Base-by-base conservation (phyloP, 1,140 invertebrate species). In the Trachymyrmex septentrionalis region DNA sequence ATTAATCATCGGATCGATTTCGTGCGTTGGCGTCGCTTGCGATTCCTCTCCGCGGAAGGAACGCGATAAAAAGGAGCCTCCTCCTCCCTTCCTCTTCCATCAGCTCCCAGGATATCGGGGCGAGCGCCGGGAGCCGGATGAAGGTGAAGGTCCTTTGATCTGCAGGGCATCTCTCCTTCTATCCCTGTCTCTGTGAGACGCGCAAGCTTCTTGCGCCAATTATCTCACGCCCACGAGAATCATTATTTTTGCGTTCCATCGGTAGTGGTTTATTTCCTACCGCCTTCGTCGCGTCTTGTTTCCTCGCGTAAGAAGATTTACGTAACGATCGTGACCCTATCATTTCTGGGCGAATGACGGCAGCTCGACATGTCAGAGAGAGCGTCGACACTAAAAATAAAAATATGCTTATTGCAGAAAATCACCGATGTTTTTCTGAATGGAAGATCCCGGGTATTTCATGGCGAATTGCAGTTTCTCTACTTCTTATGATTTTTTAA, bases 1-100 rank as follows among this genome's bases (percentile, higher is more conserved):
- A 94, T 94, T 94, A 93, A 94, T 94, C 93, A 93, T 93, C 92
- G 89, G 88, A 92, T 90, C 89, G 87, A 91, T 89, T 90, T 89
- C 88, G 88, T 80, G 81, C 27, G 59, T 72, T 63, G 72, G 24
- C 71, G 64, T 90, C 78, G 48, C 38, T 55, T 63, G 80, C 57
- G 69, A 82, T 55, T 84, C 69, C 38, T 75, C 80, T 72, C 21
- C 66, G 59, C 64, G 80, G 27, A 75, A 57, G 50, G 57, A 85
- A 69, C 73, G 57, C 73, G 57, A 80, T 69, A 66, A 84, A 90
- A 88, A 87, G 72, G 9, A 57, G 57, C 30, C 21, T 30, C 48
- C 19, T 30, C 2, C 38, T 10, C 4, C 0, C 16, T 12, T 12
- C 59, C 59, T 53, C 2, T 61, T 16, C 19, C 14, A 75, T 48